phyloP scores from a whole-genome alignment of 2,113 vertebrate genomes.

The Steatornis caripensis region DNA sequence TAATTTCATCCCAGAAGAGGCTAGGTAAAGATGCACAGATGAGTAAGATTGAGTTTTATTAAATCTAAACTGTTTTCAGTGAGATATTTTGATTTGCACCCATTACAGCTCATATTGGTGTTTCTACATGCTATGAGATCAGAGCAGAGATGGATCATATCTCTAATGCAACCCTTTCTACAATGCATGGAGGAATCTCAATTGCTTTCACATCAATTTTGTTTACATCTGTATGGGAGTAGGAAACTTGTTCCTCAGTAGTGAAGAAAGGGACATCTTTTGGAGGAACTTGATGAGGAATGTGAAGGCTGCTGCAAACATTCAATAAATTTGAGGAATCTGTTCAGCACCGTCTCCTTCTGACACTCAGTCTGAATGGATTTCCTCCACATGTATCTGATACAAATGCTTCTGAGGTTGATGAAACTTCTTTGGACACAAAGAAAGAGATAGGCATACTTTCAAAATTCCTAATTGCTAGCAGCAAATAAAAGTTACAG shows the following conservation, averaged over 20 bases:
- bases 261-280: background rate
- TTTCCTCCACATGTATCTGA: background rate
- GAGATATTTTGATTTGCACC: background rate
- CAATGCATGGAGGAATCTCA: background rate
- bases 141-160: background rate
- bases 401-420: conserved; percentile 6
- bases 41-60: background rate
- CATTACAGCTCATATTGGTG: background rate
- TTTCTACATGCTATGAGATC: background rate
- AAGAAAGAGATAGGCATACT: conserved; percentile 22
- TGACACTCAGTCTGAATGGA: background rate
- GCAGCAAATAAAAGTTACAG: conserved; percentile 16
- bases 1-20: background rate
- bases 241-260: background rate
- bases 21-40: background rate
- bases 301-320: background rate
- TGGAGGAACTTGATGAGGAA: background rate
- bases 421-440: conserved; percentile 43
- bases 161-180: background rate
- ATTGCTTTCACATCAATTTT: background rate
- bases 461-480: conserved; percentile 30
- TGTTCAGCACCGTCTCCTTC: background rate
- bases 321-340: background rate
- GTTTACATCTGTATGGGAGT: background rate
- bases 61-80: background rate